Conservation (phyloP, 92 coral and sea anemone species). For the Nematostella vectensis region DNA sequence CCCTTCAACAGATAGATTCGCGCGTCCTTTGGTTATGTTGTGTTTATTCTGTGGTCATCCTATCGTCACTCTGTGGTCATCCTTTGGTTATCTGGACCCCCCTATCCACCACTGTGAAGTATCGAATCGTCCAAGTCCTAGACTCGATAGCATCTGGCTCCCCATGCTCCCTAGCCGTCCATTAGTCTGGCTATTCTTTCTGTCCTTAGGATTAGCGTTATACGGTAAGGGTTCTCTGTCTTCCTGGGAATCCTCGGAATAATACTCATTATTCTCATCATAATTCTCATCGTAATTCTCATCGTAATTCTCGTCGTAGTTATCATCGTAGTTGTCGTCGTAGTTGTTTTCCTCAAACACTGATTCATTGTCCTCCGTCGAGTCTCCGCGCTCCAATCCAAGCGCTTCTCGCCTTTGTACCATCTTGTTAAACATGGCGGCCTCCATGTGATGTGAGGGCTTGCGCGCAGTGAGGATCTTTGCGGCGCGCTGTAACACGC, state of each 20-base stretch:
- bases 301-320: too few relatives aligned
- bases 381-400: neutral
- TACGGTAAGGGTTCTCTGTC: slow-evolving; percentile 28
- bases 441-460: slow-evolving; percentile 8
- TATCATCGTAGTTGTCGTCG: too few relatives aligned
- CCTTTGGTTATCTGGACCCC: too few relatives aligned
- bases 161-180: neutral
- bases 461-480: slow-evolving; percentile 25
- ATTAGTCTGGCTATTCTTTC: neutral
- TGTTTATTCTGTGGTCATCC: too few relatives aligned
- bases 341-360: neutral
- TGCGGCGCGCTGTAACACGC: slow-evolving; percentile 19
- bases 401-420: slow-evolving; percentile 17
- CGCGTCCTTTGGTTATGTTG: too few relatives aligned
- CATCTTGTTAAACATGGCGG: slow-evolving; percentile 16
- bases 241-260: slow-evolving; percentile 22
- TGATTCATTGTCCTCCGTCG: neutral
- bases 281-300: too few relatives aligned
- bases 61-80: too few relatives aligned
- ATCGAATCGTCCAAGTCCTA: neutral
- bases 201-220: slow-evolving; percentile 14
- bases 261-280: slow-evolving; percentile 20
- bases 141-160: too few relatives aligned
- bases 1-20: too few relatives aligned
- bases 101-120: neutral